phyloP scores from a whole-genome alignment of 1,140 invertebrate species.

The Laodelphax striatellus region DNA sequence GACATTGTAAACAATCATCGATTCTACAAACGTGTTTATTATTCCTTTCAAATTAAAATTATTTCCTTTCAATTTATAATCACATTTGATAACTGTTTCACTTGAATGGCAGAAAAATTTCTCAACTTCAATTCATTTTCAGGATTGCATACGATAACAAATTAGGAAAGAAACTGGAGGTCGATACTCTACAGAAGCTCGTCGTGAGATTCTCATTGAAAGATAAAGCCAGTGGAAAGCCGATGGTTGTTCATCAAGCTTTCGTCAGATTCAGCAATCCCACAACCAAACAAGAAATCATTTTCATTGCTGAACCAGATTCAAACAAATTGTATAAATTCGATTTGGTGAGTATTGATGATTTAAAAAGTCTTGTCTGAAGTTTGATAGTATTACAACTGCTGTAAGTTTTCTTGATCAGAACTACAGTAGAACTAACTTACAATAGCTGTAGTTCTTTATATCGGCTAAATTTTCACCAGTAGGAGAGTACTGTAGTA shows the following conservation, averaged over 20 bases:
- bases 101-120: too few relatives aligned
- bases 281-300: slow-evolving; percentile 64
- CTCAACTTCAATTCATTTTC: neutral
- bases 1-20: too few relatives aligned
- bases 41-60: too few relatives aligned
- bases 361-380: too few relatives aligned
- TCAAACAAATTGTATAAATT: slow-evolving; percentile 74
- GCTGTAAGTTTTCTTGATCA: neutral
- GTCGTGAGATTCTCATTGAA: slow-evolving; percentile 69
- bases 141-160: slow-evolving; percentile 63
- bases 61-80: too few relatives aligned
- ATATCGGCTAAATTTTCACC: too few relatives aligned
- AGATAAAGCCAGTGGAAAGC: slow-evolving; percentile 53
- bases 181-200: slow-evolving; percentile 83
- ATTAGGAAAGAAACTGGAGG: slow-evolving; percentile 52
- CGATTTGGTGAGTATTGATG: slow-evolving; percentile 56
- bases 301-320: slow-evolving; percentile 89
- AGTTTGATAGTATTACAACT: neutral
- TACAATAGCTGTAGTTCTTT: too few relatives aligned
- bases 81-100: too few relatives aligned
- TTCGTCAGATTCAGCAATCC: slow-evolving; percentile 69
- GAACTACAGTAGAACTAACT: too few relatives aligned
- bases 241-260: slow-evolving; percentile 78
- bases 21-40: too few relatives aligned
- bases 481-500: too few relatives aligned